These are phyloP conservation scores for Erythrocebus patas DNA, from an alignment of 2,113 vertebrate species.

Conservation along the genomic window DNA sequence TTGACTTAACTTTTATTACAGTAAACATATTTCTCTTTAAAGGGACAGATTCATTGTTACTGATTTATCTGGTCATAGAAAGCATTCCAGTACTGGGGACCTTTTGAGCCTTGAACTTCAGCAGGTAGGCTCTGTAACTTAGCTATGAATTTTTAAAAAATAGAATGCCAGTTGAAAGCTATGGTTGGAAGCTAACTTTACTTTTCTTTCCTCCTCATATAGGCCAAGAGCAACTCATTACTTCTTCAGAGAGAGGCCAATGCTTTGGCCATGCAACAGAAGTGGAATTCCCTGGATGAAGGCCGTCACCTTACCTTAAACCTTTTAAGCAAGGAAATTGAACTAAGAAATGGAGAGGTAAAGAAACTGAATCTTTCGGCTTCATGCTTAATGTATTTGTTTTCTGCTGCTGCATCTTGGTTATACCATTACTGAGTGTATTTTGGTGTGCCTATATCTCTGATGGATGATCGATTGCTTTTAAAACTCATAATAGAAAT, in stretches of 20 bases:
- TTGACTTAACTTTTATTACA: slow-evolving; percentile 59
- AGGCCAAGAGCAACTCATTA: slow-evolving; percentile 87
- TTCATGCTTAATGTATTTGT: neutral
- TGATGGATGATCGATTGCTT: slow-evolving; percentile 2
- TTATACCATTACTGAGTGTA: neutral
- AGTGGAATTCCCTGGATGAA: slow-evolving; percentile 86
- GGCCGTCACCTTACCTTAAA: slow-evolving; percentile 85
- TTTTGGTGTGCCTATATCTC: slow-evolving; percentile 39
- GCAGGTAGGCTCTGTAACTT: slow-evolving; percentile 78
- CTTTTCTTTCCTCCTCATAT: neutral
- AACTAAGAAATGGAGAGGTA: slow-evolving; percentile 88
- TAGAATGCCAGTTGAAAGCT: neutral
- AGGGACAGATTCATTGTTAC: slow-evolving; percentile 87
- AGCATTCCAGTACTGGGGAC: slow-evolving; percentile 89
- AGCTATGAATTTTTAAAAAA: neutral
- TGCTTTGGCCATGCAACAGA: slow-evolving; percentile 86
- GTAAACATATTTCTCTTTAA: slow-evolving; percentile 69
- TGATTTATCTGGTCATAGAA: slow-evolving; percentile 86
- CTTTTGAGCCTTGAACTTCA: slow-evolving; percentile 88
- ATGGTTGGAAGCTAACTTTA: neutral
- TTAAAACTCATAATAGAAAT: slow-evolving; percentile 23
- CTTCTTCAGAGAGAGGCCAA: slow-evolving; percentile 87
- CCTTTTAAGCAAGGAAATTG: slow-evolving; percentile 87
- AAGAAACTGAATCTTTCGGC: slow-evolving; percentile 42
- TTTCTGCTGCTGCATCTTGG: neutral